phyloP scores from a whole-genome alignment of 2,797 vertebrate species.

The Sorex maritimensis region DNA sequence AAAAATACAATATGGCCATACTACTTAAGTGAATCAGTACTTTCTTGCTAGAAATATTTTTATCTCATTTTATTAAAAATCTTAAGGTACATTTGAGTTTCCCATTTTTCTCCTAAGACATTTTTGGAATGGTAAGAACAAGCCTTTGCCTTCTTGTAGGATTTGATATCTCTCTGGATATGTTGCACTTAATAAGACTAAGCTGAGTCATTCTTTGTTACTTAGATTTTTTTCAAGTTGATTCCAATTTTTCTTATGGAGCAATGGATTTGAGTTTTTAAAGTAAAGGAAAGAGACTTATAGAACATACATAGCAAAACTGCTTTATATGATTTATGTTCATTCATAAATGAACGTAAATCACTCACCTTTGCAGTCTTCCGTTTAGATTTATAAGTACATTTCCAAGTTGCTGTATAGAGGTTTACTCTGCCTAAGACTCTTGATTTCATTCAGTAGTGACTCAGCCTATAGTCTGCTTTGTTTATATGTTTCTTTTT shows the following conservation, averaged over 20 bases:
- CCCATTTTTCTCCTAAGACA: background rate
- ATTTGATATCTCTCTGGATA: background rate
- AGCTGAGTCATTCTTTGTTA: background rate
- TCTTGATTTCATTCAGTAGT: constrained; percentile 34
- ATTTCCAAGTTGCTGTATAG: background rate
- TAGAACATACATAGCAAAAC: background rate
- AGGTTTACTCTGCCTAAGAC: background rate
- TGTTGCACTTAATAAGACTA: constrained; percentile 17
- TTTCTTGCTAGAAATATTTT: constrained; percentile 37
- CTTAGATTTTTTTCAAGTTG: constrained; percentile 48
- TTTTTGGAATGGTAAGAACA: constrained; percentile 10
- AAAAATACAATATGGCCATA: background rate
- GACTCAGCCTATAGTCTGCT: constrained; percentile 31
- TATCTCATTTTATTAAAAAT: constrained; percentile 50
- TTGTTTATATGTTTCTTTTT: constrained; percentile 30
- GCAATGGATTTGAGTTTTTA: constrained; percentile 8
- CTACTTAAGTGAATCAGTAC: constrained; percentile 35
- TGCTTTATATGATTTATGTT: background rate
- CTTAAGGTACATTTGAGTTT: background rate
- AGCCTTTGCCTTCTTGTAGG: background rate
- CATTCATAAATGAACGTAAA: background rate
- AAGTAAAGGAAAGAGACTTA: background rate
- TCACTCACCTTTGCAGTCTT: background rate
- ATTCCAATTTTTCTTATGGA: background rate
- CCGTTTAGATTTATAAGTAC: background rate